These are phyloP conservation scores for Tokudaia muenninki DNA, from an alignment of 2,797 vertebrate genomes.

Conservation along the genomic window DNA sequence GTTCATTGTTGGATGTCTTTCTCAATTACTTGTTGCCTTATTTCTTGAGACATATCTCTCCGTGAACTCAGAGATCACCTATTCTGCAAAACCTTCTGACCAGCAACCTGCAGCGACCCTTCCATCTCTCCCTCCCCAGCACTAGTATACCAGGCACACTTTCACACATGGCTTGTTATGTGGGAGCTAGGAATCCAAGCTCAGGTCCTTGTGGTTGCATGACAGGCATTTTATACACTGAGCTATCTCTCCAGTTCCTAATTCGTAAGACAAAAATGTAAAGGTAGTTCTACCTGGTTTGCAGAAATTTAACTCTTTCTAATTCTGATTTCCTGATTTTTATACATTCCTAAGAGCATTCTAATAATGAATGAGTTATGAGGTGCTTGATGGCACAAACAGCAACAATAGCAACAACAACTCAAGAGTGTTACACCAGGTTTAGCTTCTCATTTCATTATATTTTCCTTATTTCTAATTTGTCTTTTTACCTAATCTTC, in stretches of 20 bases:
- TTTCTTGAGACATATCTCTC: background rate
- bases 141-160: background rate
- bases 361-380: background rate
- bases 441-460: conserved; percentile 21
- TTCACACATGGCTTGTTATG: background rate
- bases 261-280: background rate
- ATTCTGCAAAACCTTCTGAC: background rate
- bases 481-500: background rate
- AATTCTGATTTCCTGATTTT: conserved; percentile 27
- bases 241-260: no score
- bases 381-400: background rate
- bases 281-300: background rate
- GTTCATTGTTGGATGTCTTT: background rate
- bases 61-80: background rate
- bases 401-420: no score
- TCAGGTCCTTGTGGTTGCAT: background rate
- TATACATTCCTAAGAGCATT: background rate
- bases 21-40: background rate
- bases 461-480: background rate
- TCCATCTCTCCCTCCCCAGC: background rate
- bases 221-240: background rate
- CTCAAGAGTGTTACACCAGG: background rate
- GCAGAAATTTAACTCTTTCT: background rate
- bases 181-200: background rate
- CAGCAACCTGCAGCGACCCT: background rate